These are phyloP conservation scores for Sesia apiformis DNA, from an alignment of 2,888 invertebrate species.

Conservation along the genomic window DNA sequence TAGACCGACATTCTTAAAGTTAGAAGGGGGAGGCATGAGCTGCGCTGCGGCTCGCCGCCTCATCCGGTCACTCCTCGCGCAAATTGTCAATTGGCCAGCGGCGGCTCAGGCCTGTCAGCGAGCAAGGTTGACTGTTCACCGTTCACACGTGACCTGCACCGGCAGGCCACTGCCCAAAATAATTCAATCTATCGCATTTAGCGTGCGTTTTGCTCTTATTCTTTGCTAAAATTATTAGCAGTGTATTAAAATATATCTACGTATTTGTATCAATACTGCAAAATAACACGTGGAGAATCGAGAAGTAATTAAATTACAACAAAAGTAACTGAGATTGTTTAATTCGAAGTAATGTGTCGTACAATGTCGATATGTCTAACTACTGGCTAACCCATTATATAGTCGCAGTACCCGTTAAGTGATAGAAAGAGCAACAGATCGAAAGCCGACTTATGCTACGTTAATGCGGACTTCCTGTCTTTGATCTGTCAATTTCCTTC, in stretches of 20 bases:
- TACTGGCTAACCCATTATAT: neutral
- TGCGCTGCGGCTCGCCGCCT: slow-evolving; percentile 48
- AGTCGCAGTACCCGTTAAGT: neutral
- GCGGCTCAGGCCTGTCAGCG: slow-evolving; percentile 48
- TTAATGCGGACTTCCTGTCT: slow-evolving; percentile 65
- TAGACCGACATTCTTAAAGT: slow-evolving; percentile 45
- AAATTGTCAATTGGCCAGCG: slow-evolving; percentile 64
- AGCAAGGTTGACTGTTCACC: slow-evolving; percentile 37
- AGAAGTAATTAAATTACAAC: slow-evolving; percentile 9
- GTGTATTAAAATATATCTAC: no score
- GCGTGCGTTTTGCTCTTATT: no score
- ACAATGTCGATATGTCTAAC: neutral
- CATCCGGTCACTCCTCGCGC: slow-evolving; percentile 62
- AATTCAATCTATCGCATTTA: no score
- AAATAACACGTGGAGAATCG: no score
- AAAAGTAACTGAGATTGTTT: neutral
- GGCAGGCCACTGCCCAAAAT: no score
- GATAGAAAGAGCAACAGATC: slow-evolving; percentile 33
- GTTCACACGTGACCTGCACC: slow-evolving; percentile 35
- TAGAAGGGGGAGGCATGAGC: slow-evolving; percentile 58
- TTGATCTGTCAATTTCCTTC: slow-evolving; percentile 62
- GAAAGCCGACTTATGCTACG: slow-evolving; percentile 42
- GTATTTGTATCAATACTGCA: no score
- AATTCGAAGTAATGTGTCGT: neutral
- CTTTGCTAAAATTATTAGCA: no score